Evolutionary conservation across 1,140 invertebrate species (phyloP), one percentile per base, ranked within the genome.

Genomic region (Amphibalanus amphitrite): DNA sequence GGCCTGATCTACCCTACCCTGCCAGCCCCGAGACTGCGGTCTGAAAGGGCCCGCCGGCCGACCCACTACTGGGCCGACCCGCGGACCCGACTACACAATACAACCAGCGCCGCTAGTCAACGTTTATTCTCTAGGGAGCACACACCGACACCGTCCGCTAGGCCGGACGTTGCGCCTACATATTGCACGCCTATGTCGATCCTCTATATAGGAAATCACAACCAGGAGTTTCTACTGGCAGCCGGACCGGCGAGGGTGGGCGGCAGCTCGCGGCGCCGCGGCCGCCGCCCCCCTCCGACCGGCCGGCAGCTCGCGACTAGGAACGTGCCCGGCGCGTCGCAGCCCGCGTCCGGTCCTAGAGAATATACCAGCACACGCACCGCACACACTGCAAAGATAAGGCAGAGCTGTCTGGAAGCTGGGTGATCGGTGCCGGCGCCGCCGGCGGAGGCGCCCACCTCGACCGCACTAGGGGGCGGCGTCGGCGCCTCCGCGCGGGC

Each of bases 81-180:
- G 17, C 1, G 47, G 20, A 59, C 13, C 10, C 6, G 47, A 20
- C 47, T 59, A 59, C 47, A 13, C 47, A 59, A 59, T 59, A 59
- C 47, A 59, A 59, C 47, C 47, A 23, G 47, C 47, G 47, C 47
- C 47, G 20, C 47, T 59, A 59, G 20, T 59, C 47, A 59, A 59
- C 47, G 47, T 59, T 59, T 59, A 59, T 59, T 59, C 47, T 59
- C 47, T 59, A 59, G 47, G 47, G 47, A 59, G 47, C 47, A 59
- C 47, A 59, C 47, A 59, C 17, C 47, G 23, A 59, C 47, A 59
- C 47, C 23, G 17, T 20, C 47, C 47, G 47, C 47, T 59, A 59
- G 13, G 10, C 47, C 1, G 47, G 47, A 20, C 47, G 17, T 59
- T 17, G 20, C 10, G 47, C 10, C 47, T 59, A 59, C 47, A 20